Evolutionary conservation across 2,888 invertebrate genomes (phyloP).

Genomic region (Sphinx pinastri): DNA sequence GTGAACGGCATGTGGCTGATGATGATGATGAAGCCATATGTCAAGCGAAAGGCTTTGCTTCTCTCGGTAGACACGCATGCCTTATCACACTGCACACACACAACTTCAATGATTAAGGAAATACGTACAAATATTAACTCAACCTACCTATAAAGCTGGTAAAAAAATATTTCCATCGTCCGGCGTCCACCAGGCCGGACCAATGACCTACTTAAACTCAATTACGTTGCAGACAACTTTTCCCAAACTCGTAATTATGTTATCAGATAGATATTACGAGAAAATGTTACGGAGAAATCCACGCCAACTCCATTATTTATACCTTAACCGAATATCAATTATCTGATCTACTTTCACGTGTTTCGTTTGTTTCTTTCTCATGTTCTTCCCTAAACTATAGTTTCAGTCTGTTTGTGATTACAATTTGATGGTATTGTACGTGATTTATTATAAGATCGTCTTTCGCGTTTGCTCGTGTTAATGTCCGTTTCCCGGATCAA

Average conservation of each 20-base stretch:
- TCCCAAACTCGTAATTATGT: conserved; percentile 27
- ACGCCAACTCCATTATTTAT: conserved; percentile 14
- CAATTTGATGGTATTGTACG: no score
- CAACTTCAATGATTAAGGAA: not conserved
- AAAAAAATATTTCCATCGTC: conserved; percentile 15
- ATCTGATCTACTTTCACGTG: not conserved
- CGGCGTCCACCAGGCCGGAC: conserved; percentile 7
- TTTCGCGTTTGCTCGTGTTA: no score
- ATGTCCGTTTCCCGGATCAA: no score
- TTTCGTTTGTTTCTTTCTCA: not conserved
- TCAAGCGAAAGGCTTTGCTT: no score
- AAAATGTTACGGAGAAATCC: conserved; percentile 12
- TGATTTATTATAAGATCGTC: no score
- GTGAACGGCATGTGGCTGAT: no score
- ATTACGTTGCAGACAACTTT: conserved; percentile 27
- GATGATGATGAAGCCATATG: no score
- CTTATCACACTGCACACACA: no score
- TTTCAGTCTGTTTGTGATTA: no score
- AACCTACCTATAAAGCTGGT: not conserved
- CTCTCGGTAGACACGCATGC: no score
- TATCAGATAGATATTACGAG: conserved; percentile 18
- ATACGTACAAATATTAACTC: not conserved
- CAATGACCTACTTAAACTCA: conserved; percentile 24
- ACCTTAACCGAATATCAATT: conserved; percentile 9
- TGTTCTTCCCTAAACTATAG: not conserved